Percentiles rank a stretch among this genome's conserved stretches.
These are phyloP conservation scores for Sphyrna mokarran DNA, from an alignment of 2,113 vertebrate species.

Conservation along the genomic window DNA sequence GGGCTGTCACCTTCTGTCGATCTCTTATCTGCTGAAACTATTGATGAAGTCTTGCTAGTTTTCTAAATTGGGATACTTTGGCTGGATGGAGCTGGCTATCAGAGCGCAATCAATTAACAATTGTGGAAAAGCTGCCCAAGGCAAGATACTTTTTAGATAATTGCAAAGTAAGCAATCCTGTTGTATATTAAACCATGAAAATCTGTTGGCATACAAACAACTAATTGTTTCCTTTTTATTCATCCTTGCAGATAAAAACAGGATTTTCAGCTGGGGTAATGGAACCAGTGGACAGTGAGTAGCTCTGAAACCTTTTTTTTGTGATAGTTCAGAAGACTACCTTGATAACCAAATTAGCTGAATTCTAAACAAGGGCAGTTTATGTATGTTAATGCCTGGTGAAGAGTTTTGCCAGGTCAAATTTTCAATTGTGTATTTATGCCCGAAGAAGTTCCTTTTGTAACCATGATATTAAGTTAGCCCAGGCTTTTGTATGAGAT, in stretches of 20 bases:
- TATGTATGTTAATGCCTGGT: not conserved
- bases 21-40: not conserved
- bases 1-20: not conserved
- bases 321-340: slow-evolving; percentile 45
- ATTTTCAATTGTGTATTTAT: too few species aligned
- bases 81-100: not conserved
- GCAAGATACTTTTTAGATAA: not conserved
- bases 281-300: slow-evolving; percentile 52
- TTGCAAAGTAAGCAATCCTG: not conserved
- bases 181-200: not conserved
- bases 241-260: slow-evolving; percentile 45
- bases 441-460: not conserved
- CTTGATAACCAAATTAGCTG: not conserved
- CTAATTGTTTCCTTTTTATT: slow-evolving; percentile 20
- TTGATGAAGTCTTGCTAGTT: not conserved
- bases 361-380: not conserved
- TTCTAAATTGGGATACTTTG: not conserved
- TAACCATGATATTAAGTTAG: not conserved
- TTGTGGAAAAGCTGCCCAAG: not conserved
- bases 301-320: slow-evolving; percentile 39
- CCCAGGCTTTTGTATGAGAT: too few species aligned
- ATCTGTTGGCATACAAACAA: not conserved
- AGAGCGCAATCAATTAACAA: not conserved
- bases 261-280: slow-evolving; percentile 49
- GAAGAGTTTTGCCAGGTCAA: too few species aligned